Evolutionary conservation across 2,113 vertebrate genomes (phyloP), one percentile per base, ranked within the genome.

Genomic region (Pristiophorus japonicus): DNA sequence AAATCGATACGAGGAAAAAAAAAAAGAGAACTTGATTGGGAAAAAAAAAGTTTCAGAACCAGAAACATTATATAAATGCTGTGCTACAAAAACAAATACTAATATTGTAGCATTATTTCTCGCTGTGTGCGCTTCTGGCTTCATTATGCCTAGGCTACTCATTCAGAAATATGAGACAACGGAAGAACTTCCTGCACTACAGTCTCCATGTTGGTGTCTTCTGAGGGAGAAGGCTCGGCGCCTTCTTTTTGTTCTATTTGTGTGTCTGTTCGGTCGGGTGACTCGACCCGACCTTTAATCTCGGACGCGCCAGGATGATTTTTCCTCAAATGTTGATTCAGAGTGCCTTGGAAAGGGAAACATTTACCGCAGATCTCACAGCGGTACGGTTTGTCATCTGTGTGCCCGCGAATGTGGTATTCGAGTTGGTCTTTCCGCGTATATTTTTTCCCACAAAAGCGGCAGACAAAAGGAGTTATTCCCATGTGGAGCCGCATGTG

Each of bases 401-500:
- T 99, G 96, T 99, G 99, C 96, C 99, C 99, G 30, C 99, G 98
- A 97, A 99, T 99, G 96, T 99, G 99, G 96, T 99, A 99, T 97
- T 99, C 99, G 45, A 99, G 97, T 65, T 99, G 99, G 97, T 99
- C 99, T 97, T 99, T 99, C 96, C 99, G 98, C 0, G 99, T 99
- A 95, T 99, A 99, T 96, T 99, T 99, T 97, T 99, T 99, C 96
- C 99, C 99, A 84, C 99, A 99, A 96, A 98, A 99, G 96, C 99
- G 99, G 97, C 99, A 99, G 95, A 99, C 99, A 3, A 99, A 99
- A 18, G 99, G 99, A 45, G 99, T 99, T 97, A 99, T 99, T 90
- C 99, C 99, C 99, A 99, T 99, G 96, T 99, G 99, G 95, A 99
- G 97, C 11, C 99, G 98, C 99, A 99, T 99, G 97, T 99, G 99